Conservation (phyloP, 2,888 invertebrate species). For the Drosophila lacicola region DNA sequence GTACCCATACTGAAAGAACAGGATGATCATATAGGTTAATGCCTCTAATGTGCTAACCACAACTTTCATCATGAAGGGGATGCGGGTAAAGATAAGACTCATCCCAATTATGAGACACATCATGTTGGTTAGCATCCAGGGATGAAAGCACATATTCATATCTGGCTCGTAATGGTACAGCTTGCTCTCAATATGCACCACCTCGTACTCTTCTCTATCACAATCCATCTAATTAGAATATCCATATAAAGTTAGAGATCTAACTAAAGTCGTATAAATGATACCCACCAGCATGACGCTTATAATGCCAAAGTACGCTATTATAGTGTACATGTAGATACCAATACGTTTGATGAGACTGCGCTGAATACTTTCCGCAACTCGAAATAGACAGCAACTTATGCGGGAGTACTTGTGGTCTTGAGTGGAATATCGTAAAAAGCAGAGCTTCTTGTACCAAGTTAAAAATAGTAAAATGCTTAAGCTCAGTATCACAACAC, state of each 20-base stretch:
- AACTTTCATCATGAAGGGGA: constrained; percentile 93
- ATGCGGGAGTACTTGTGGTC: not conserved
- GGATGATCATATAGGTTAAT: constrained; percentile 88
- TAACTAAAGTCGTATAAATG: not conserved
- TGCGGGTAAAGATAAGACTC: constrained; percentile 92
- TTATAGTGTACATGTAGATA: constrained; percentile 89
- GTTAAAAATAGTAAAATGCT: constrained; percentile 88
- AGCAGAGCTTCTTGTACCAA: constrained; percentile 91
- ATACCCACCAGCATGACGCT: constrained; percentile 40
- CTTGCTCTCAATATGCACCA: constrained; percentile 43
- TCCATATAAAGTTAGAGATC: no score
- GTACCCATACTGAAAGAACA: constrained; percentile 87
- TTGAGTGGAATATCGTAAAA: constrained; percentile 85
- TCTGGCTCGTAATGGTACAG: constrained; percentile 51
- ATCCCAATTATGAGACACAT: constrained; percentile 87
- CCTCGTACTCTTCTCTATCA: constrained; percentile 4
- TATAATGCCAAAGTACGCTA: constrained; percentile 87
- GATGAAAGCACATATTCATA: constrained; percentile 73
- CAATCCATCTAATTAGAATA: constrained; percentile 30
- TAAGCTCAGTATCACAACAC: constrained; percentile 57
- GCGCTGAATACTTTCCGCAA: constrained; percentile 87
- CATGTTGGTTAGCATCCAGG: constrained; percentile 86
- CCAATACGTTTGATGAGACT: constrained; percentile 87
- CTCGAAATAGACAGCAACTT: constrained; percentile 42
- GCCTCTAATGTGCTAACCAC: constrained; percentile 86